These are phyloP conservation scores for Microctenopoma lineatum DNA, from an alignment of 2,797 vertebrate genomes.

Conservation along the genomic window DNA sequence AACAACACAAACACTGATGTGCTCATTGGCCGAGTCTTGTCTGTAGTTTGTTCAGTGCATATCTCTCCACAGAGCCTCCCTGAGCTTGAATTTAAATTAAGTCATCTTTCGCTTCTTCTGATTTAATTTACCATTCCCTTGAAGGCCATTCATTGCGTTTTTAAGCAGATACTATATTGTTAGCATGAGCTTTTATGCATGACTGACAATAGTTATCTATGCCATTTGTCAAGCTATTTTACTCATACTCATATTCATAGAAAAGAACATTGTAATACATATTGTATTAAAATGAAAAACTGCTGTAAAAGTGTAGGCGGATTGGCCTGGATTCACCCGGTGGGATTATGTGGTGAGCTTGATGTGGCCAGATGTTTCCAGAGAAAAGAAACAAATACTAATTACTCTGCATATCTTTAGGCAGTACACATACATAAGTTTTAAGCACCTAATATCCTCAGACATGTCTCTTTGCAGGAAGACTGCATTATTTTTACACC, in stretches of 20 bases:
- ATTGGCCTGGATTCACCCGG: constrained; percentile 69
- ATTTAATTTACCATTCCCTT: constrained; percentile 61
- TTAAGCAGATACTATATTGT: constrained; percentile 39
- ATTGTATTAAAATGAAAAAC: constrained; percentile 58
- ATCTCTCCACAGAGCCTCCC: constrained; percentile 49
- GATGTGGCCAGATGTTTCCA: constrained; percentile 81
- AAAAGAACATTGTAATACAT: constrained; percentile 46
- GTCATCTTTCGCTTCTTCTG: constrained; percentile 50
- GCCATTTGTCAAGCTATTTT: constrained; percentile 33
- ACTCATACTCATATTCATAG: constrained; percentile 20
- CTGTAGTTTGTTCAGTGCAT: constrained; percentile 57
- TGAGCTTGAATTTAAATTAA: constrained; percentile 64
- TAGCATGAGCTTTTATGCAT: constrained; percentile 43
- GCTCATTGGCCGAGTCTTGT: constrained; percentile 47
- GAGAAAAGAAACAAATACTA: constrained; percentile 79
- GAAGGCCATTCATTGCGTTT: constrained; percentile 40
- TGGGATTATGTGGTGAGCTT: constrained; percentile 72
- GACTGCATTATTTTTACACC: constrained; percentile 10
- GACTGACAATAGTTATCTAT: constrained; percentile 36
- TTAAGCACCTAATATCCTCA: constrained; percentile 59
- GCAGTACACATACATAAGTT: constrained; percentile 57
- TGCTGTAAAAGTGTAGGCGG: constrained; percentile 63
- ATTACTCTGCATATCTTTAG: constrained; percentile 76
- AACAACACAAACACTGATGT: constrained; percentile 58
- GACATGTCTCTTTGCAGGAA: constrained; percentile 47